phyloP scores from a whole-genome alignment of 2,113 vertebrate genomes.

The Vulpes vulpes region DNA sequence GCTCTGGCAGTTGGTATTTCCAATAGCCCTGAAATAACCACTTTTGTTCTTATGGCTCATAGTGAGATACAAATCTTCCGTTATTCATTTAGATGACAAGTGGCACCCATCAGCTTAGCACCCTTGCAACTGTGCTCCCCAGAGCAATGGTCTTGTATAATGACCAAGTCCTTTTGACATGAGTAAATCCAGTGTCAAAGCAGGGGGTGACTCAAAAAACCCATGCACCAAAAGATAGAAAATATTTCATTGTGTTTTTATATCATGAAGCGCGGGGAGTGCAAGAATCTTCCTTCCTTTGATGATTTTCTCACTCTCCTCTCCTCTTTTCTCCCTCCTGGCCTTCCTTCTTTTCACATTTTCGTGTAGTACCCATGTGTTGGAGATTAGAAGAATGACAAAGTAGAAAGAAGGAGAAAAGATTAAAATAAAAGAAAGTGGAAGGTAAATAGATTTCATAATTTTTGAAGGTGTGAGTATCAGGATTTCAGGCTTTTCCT shows the following conservation, averaged over 20 bases:
- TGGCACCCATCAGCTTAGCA: too few species aligned
- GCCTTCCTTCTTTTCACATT: neutral
- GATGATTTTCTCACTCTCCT: too few species aligned
- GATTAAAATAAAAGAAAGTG: neutral
- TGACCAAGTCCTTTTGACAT: neutral
- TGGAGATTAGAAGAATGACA: neutral
- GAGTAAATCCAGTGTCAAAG: neutral
- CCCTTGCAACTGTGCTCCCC: neutral
- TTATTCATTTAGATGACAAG: neutral
- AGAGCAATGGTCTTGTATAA: neutral
- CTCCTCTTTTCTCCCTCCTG: too few species aligned
- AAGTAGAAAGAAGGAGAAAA: neutral
- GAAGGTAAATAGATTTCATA: neutral
- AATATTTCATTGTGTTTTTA: neutral
- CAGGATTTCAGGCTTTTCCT: conserved; percentile 7
- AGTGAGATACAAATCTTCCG: neutral
- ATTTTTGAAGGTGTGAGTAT: neutral
- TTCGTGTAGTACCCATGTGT: neutral
- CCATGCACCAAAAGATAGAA: neutral
- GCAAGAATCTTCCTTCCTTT: neutral
- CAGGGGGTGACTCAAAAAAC: neutral
- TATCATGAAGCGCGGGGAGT: neutral
- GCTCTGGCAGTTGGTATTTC: neutral
- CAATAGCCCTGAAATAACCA: neutral
- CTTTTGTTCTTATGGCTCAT: neutral